phyloP scores from a whole-genome alignment of 2,113 vertebrate genomes.

The Sinocyclocheilus grahami region DNA sequence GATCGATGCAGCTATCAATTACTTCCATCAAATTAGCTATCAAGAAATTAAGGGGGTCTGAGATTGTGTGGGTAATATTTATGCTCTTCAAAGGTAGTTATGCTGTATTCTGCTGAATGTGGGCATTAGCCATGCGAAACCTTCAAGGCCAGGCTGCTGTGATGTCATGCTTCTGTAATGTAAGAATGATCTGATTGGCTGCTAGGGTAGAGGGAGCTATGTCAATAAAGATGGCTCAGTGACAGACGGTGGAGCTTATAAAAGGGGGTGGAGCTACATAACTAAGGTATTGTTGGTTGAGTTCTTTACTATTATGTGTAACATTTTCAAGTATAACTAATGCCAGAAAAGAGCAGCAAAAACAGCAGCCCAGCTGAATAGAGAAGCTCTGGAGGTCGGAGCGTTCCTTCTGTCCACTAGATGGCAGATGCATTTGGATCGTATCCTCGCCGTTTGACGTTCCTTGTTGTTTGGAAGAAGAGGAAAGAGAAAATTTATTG shows the following conservation, averaged over 20 bases:
- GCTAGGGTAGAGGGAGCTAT: not conserved
- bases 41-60: not conserved
- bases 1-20: too few relatives aligned
- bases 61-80: not conserved
- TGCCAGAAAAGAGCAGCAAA: conserved; percentile 60
- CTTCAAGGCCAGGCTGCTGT: conserved; percentile 79
- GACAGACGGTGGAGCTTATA: conserved; percentile 55
- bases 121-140: conserved; percentile 88
- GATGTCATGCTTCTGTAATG: conserved; percentile 67
- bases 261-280: conserved; percentile 68
- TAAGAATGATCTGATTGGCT: conserved; percentile 63
- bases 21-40: not conserved
- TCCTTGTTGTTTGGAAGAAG: conserved; percentile 80
- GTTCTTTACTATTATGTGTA: conserved; percentile 72
- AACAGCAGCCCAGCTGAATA: conserved; percentile 67
- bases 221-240: not conserved
- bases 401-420: conserved; percentile 65
- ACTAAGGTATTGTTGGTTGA: conserved; percentile 74
- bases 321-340: conserved; percentile 75
- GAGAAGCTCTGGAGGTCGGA: conserved; percentile 19
- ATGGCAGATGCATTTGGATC: conserved; percentile 91
- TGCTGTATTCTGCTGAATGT: conserved; percentile 61
- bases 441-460: conserved; percentile 97
- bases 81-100: not conserved
- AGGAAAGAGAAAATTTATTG: conserved; percentile 69